Evolutionary conservation across 2,797 vertebrate species (phyloP).

Genomic region (Danio tinwini): DNA sequence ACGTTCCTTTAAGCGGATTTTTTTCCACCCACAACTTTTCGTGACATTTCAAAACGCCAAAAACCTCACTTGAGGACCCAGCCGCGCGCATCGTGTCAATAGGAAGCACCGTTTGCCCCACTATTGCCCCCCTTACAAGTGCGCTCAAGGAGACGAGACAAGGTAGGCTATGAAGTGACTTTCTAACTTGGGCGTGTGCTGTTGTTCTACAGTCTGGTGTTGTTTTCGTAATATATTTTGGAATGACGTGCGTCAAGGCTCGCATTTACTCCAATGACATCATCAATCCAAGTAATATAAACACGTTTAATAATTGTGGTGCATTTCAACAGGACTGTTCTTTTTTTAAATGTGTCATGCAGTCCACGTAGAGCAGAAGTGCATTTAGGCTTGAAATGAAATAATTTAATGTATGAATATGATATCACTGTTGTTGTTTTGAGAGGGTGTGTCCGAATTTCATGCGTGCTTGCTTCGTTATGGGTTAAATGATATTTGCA

Average conservation of each 20-base stretch:
- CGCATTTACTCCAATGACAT: slow-evolving; percentile 24
- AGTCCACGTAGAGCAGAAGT: neutral
- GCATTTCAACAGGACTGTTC: neutral
- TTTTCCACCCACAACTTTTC: slow-evolving; percentile 20
- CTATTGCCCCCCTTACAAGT: slow-evolving; percentile 24
- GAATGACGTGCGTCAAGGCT: slow-evolving; percentile 4
- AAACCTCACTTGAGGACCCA: slow-evolving; percentile 7
- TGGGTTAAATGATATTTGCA: neutral
- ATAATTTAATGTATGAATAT: neutral
- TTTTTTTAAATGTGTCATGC: neutral
- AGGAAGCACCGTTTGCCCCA: slow-evolving; percentile 20
- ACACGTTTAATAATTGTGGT: neutral
- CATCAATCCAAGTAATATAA: neutral
- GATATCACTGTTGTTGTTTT: slow-evolving; percentile 4
- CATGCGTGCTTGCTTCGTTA: neutral
- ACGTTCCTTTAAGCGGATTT: neutral
- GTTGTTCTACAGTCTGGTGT: neutral
- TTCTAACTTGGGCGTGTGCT: neutral
- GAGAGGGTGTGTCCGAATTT: slow-evolving; percentile 55
- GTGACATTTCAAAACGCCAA: slow-evolving; percentile 2
- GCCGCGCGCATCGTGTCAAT: slow-evolving; percentile 12
- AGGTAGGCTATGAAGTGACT: slow-evolving; percentile 33
- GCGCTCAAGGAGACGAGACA: slow-evolving; percentile 19
- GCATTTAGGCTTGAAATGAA: neutral
- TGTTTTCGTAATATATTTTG: neutral